Percentiles rank a stretch among this genome's conserved stretches.
Evolutionary conservation across 2,888 invertebrate genomes (phyloP).

Genomic region (Aphodius sticticus): DNA sequence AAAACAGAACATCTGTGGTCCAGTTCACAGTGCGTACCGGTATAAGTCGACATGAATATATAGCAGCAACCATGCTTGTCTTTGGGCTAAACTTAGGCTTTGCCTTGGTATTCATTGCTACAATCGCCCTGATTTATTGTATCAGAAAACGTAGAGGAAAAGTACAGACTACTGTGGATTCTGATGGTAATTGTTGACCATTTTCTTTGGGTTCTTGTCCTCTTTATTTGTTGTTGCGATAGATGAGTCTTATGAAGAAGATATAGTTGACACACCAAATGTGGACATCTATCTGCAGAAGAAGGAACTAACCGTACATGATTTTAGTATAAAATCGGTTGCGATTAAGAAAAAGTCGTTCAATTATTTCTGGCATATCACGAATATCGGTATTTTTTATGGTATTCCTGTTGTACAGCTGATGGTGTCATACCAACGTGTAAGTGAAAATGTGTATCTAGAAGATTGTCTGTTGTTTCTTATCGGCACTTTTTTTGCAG

Average conservation of each 20-base stretch:
- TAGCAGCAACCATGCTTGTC: slow-evolving; percentile 65
- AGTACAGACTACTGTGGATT: slow-evolving; percentile 14
- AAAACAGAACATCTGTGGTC: slow-evolving; percentile 56
- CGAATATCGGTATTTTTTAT: slow-evolving; percentile 85
- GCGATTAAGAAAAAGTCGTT: slow-evolving; percentile 68
- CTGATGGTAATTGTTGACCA: slow-evolving; percentile 23
- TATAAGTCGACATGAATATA: slow-evolving; percentile 69
- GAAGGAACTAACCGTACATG: slow-evolving; percentile 35
- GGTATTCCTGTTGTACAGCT: slow-evolving; percentile 86
- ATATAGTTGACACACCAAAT: not conserved
- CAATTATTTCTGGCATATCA: slow-evolving; percentile 76
- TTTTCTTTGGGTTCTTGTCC: not conserved
- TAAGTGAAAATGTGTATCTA: slow-evolving; percentile 50
- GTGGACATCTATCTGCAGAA: slow-evolving; percentile 30
- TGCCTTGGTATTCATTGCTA: slow-evolving; percentile 60
- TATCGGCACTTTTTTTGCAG: slow-evolving; percentile 58
- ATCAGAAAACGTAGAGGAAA: slow-evolving; percentile 23
- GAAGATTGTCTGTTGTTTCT: not conserved
- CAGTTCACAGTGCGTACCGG: slow-evolving; percentile 64
- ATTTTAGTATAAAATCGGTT: slow-evolving; percentile 53
- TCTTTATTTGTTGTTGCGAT: not conserved
- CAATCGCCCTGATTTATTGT: slow-evolving; percentile 51
- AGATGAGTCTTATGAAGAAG: slow-evolving; percentile 16
- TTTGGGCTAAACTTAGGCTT: slow-evolving; percentile 65
- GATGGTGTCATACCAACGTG: slow-evolving; percentile 80